Base-by-base conservation (phyloP, 2,113 vertebrate genomes). In the Tragelaphus strepsiceros region DNA sequence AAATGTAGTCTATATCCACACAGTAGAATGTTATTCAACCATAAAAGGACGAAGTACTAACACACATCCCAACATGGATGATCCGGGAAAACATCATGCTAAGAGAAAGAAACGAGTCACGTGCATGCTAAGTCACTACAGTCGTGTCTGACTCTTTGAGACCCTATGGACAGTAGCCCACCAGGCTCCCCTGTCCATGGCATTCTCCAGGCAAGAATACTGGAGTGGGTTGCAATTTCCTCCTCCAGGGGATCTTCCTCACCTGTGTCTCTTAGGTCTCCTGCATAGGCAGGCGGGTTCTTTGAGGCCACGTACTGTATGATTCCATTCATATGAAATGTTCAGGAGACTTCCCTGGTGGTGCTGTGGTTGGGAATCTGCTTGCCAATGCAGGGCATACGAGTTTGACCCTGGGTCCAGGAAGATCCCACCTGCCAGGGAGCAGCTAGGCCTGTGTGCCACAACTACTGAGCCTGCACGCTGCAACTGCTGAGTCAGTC, bases 51-150 rank as follows among this genome's bases (percentile, higher is more conserved):
- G 10, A 51, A 19, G 32, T 2, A 9, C 35, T 0, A 3, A 67
- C 13, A 7, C 26, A 13, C 0, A 17, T 30, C 2, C 1, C 7
- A 7, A 1, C 9, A 2, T 0, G 9, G 35, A 24, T 1, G 30
- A 17, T 59, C 43, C 54, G 54, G 43, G 64, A 46, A 46, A 64
- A 30, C n/a, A 16, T 4, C 19, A 28, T 1, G 22, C 54, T 14
- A 2, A 16, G 30, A 7, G 30, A 78, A 62, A 86, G 35, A 46
- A 28, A 22, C 15, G 3, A 24, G 22, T 8, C n/a, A 39, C 0
- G 7, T 26, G 71, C 22, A 7, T 7, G 39, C 71, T 77, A 77
- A 26, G 39, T 15, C 12, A 6, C 39, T 43, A 43, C 71, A 43
- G 35, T 77, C 3, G 1, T 43, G 71, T 77, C 71, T 26, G 39